Evolutionary conservation across 2,888 invertebrate species (phyloP).

Genomic region (Drosophila testacea): DNA sequence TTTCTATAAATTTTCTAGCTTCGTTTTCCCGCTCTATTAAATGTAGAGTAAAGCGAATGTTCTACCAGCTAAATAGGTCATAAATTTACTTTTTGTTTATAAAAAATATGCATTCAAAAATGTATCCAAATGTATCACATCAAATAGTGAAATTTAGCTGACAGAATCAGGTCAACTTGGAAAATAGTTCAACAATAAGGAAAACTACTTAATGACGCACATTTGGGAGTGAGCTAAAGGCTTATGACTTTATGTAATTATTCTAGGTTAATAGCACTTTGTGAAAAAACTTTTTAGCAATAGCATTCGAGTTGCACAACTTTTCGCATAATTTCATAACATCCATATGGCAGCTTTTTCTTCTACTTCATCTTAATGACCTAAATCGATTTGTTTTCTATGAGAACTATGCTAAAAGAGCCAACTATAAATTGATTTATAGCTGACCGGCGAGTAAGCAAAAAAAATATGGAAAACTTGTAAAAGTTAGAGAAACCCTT

Average conservation of each 20-base stretch:
- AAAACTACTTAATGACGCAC: constrained; percentile 1
- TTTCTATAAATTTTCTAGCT: no score
- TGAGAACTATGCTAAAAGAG: constrained; percentile 5
- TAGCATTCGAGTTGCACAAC: constrained; percentile 23
- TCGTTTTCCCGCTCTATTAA: neutral
- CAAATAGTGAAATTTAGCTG: constrained; percentile 37
- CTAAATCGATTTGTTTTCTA: constrained; percentile 23
- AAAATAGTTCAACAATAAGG: neutral
- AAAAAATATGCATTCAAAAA: neutral
- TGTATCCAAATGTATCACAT: constrained; percentile 37
- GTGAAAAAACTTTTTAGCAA: neutral
- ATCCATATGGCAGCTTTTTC: neutral
- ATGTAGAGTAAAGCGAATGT: neutral
- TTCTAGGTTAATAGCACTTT: constrained; percentile 25
- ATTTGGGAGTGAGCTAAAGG: neutral
- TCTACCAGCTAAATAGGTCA: constrained; percentile 6
- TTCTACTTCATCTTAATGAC: neutral
- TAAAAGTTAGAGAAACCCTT: constrained; percentile 9
- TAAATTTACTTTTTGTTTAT: constrained; percentile 23
- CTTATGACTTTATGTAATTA: constrained; percentile 1
- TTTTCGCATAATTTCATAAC: constrained; percentile 7
- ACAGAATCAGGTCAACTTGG: constrained; percentile 37
- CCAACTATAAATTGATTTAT: constrained; percentile 11
- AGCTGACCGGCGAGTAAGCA: neutral
- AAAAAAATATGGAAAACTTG: neutral